Evolutionary conservation across 2,888 invertebrate species (phyloP), one percentile per base, ranked within the genome.

Genomic region (Thereva nobilitata): DNA sequence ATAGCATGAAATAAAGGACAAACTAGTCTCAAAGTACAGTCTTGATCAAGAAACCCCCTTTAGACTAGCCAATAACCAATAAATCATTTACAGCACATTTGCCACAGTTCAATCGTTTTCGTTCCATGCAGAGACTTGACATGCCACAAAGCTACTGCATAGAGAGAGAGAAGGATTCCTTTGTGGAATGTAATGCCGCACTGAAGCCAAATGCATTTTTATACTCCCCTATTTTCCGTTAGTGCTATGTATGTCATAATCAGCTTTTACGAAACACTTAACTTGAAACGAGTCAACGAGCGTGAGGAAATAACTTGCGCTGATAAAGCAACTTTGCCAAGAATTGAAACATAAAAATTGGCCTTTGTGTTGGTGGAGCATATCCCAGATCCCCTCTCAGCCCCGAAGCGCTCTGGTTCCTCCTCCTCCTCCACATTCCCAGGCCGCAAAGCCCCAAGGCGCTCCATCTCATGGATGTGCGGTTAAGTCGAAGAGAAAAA

Each of bases 181-280:
- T 52, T 64, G 42, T 50, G 50, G 42, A 61, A 61, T 68, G 66
- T 63, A 59, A 68, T 68, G 68, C 68, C 55, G 57, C 45, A 64
- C 57, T 57, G 56, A 64, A 55, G 53, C 45, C 61, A 55, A 66
- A 66, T 68, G 66, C 64, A 64, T 64, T 68, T 66, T 68, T 56
- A 55, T 49, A 55, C 49, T 50, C 45, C 56, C 55, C 49, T 64
- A 52, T 52, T 49, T 55, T 64, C 50, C 53, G 47, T 45, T 59
- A 52, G 35, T 38, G 34, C 50, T 61, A 23, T 67, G 12, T 71
- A 69, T 70, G 72, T 70, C 71, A 72, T 72, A 72, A 72, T 72
- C 72, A 72, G 71, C 72, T 72, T 72, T 72, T 72, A 72, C 72
- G 72, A 72, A 72, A 72, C 72, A 72, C 72, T 72, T 72, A 72